Evolutionary conservation across 2,888 invertebrate genomes (phyloP), one percentile per base, ranked within the genome.

Genomic region (Cephus nigrinus): DNA sequence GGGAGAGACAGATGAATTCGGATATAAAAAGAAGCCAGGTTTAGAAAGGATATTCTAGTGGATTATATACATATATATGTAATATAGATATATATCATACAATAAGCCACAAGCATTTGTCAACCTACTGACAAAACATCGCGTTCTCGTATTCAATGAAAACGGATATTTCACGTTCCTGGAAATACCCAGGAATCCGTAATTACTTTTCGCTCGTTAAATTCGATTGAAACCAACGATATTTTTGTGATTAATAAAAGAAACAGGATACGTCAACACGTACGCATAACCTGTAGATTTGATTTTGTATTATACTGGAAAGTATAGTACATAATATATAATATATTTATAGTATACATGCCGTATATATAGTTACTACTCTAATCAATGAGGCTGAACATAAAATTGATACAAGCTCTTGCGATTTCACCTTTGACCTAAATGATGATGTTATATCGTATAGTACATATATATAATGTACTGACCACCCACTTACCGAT

Each of bases 91-190:
- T 78, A 79, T 68, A 74, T 75, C 77, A 79, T 55, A 75, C 69
- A 75, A 69, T 74, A 74, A 79, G 79, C 77, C 77, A 76, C 76
- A 77, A 76, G 79, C 77, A 80, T 80, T 80, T 79, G 79, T 80
- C 80, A 80, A 78, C 73, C 77, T 75, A 73, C 75, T 77, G 79
- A 80, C 80, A 80, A 80, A 80, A 79, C 80, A 75, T 77, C 77
- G 75, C 75, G 75, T 76, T 79, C 4, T 40, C 79, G 77, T 79
- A 79, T 79, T 79, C 79, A 80, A 79, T 80, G 40, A 40, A 40
- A 40, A 79, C 80, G 76, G 77, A 79, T 79, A 77, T 80, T 80
- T 80, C 78, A 80, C 76, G 77, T 76, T 74, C 75, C 76, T 76
- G 77, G 76, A 80, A 77, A 79, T 77, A 72, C 69, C 73, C 73